Evolutionary conservation across 2,113 vertebrate species (phyloP), one percentile per base, ranked within the genome.

Genomic region (Tragelaphus imberbis): DNA sequence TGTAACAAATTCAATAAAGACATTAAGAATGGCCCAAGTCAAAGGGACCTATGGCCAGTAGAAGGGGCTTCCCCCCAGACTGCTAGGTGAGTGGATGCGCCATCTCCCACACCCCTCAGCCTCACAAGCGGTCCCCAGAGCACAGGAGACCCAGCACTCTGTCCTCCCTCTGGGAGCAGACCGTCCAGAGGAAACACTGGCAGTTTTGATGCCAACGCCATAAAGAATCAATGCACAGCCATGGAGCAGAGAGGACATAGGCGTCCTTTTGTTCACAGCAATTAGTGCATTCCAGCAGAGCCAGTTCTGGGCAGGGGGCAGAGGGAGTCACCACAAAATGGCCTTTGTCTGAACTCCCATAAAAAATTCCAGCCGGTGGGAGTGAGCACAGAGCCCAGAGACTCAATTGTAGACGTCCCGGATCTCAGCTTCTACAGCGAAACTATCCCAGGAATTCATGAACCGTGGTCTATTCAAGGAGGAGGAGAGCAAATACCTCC

Each of bases 271-370:
- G 99, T 98, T 98, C 40, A 89, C 44, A 55, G 98, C 97, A 98
- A 97, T 98, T 98, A 97, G 44, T 1, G 5, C 98, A 98, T 99
- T 99, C 98, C 99, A 97, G 82, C n/a, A 51, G 90, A 98, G 98
- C 97, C 98, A 98, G 80, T 13, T 88, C 93, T 95, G 96, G 88
- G 91, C 91, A 92, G 61, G 16, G 63, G 97, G 90, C 95, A 95
- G 97, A 98, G 93, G 98, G 96, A 97, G 95, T 89, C 44, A 36
- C 79, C 94, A 98, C 98, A 98, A 98, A 98, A 98, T 97, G 96
- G 97, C 93, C 97, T 98, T 97, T 98, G 96, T 98, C 98, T 19
- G 89, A 97, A 88, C 98, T 98, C 94, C 97, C 77, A 53, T 96
- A 30, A 61, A 97, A 97, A 97, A 96, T 95, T 75, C 87, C 97